phyloP scores from a whole-genome alignment of 2,888 invertebrate genomes.

The Calephelis perditalis region DNA sequence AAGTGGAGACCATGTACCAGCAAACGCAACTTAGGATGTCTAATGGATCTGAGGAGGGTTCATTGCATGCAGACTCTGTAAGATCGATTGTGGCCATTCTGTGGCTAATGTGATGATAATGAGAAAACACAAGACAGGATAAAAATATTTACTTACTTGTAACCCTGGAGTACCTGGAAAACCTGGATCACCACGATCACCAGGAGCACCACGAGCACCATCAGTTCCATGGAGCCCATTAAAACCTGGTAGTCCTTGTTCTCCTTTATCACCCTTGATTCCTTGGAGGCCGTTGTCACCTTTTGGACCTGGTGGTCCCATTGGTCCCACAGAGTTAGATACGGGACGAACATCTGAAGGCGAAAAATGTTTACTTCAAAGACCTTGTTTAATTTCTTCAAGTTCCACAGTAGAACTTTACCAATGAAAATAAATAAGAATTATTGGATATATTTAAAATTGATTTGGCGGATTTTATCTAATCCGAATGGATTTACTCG shows the following conservation, averaged over 20 bases:
- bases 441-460: background rate
- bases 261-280: slow-evolving; percentile 12
- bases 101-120: background rate
- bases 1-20: too few relatives aligned
- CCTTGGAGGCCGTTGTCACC: slow-evolving; percentile 1
- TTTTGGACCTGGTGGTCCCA: background rate
- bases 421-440: background rate
- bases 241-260: background rate
- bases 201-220: background rate
- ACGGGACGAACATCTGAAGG: background rate
- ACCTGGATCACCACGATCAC: background rate
- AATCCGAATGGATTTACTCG: too few relatives aligned
- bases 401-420: background rate
- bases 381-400: background rate
- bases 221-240: background rate
- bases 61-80: background rate
- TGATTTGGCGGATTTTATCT: too few relatives aligned
- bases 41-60: background rate
- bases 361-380: background rate
- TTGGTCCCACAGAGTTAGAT: background rate
- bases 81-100: background rate
- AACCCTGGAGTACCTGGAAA: background rate
- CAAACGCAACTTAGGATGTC: too few relatives aligned
- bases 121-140: background rate
- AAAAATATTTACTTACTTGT: background rate